These are phyloP conservation scores for Papilio polytes DNA, from an alignment of 1,140 invertebrate genomes.

Conservation along the genomic window DNA sequence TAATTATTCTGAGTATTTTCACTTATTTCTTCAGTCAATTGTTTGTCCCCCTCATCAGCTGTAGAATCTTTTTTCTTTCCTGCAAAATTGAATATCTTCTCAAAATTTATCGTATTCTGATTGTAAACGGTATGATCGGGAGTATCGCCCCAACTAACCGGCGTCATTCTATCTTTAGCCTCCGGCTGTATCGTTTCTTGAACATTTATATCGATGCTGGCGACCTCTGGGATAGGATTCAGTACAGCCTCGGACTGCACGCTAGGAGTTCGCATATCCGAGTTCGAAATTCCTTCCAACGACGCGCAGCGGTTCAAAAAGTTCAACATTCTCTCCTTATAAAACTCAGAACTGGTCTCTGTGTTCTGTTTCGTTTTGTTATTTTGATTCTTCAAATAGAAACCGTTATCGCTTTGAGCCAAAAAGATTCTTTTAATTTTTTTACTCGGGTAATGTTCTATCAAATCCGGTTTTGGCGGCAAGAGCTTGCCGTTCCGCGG, in stretches of 20 bases:
- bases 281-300: slow-evolving; percentile 66
- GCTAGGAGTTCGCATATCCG: slow-evolving; percentile 65
- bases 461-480: slow-evolving; percentile 79
- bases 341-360: slow-evolving; percentile 81
- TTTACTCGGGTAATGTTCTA: slow-evolving; percentile 82
- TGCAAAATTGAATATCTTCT: slow-evolving; percentile 75
- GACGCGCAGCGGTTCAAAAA: slow-evolving; percentile 79
- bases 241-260: slow-evolving; percentile 66
- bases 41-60: slow-evolving; percentile 42
- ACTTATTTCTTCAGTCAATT: slow-evolving; percentile 49
- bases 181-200: slow-evolving; percentile 48
- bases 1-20: slow-evolving; percentile 57
- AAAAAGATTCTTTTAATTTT: slow-evolving; percentile 84
- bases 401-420: slow-evolving; percentile 79
- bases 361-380: slow-evolving; percentile 72
- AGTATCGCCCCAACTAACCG: slow-evolving; percentile 77
- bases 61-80: slow-evolving; percentile 50
- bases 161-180: slow-evolving; percentile 58
- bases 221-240: slow-evolving; percentile 66
- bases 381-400: slow-evolving; percentile 81
- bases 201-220: slow-evolving; percentile 53
- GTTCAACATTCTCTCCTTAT: slow-evolving; percentile 81
- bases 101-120: slow-evolving; percentile 79
- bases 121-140: slow-evolving; percentile 79
- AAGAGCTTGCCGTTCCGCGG: slow-evolving; percentile 77